Conservation (phyloP, 1,140 invertebrate species). For the Trachelipus rathkii region DNA sequence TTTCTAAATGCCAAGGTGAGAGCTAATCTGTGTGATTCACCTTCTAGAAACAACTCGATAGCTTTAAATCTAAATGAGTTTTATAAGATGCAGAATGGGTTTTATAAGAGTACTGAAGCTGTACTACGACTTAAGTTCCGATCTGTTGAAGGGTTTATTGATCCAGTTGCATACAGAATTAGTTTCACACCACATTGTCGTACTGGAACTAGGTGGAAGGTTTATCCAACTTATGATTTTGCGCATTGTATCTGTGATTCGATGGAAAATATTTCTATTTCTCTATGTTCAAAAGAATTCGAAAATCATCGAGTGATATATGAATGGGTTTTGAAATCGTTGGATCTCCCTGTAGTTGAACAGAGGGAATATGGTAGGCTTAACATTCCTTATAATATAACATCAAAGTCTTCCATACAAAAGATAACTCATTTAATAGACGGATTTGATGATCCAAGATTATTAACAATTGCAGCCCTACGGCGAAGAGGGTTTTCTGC, state of each 20-base stretch:
- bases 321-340: constrained; percentile 32
- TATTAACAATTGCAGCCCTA: constrained; percentile 32
- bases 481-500: constrained; percentile 31
- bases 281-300: constrained; percentile 39
- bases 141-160: constrained; percentile 25
- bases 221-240: constrained; percentile 43
- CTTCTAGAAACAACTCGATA: constrained; percentile 21
- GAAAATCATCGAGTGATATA: constrained; percentile 33
- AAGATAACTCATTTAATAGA: neutral
- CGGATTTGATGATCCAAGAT: constrained; percentile 31
- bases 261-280: constrained; percentile 35
- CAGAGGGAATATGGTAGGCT: constrained; percentile 31
- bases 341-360: constrained; percentile 20
- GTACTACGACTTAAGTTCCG: constrained; percentile 24
- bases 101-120: constrained; percentile 23
- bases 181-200: constrained; percentile 19
- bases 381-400: constrained; percentile 23
- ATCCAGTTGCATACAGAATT: constrained; percentile 35
- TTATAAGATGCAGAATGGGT: constrained; percentile 18
- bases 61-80: constrained; percentile 29
- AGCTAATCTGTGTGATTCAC: neutral
- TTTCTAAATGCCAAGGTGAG: neutral
- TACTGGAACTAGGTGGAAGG: constrained; percentile 26
- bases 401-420: constrained; percentile 23
- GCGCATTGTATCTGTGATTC: constrained; percentile 35